Conservation (phyloP, 2,113 vertebrate species). For the Bettongia penicillata region DNA sequence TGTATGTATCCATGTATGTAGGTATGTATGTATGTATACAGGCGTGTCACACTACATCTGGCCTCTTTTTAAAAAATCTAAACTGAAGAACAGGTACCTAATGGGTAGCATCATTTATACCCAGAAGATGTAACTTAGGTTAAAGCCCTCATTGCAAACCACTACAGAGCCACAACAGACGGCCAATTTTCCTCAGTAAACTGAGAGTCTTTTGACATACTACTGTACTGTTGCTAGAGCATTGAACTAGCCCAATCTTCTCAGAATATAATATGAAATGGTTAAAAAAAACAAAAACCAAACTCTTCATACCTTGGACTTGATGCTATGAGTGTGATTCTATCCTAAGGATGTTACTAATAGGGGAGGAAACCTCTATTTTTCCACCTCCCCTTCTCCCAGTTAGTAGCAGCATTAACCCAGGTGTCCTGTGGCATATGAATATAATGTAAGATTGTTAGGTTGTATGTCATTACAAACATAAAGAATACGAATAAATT, state of each 20-base stretch:
- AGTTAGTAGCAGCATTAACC: not conserved
- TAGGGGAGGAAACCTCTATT: not conserved
- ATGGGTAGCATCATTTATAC: not conserved
- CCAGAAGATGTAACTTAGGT: not conserved
- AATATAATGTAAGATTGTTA: not conserved
- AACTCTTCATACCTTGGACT: not conserved
- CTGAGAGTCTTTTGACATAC: not conserved
- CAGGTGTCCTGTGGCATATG: not conserved
- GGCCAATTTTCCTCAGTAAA: not conserved
- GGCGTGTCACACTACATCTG: not conserved
- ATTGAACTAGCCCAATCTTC: not conserved
- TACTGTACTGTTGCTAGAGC: not conserved
- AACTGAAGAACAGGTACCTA: not conserved
- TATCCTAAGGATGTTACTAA: not conserved
- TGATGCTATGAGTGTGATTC: not conserved
- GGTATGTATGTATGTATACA: no score
- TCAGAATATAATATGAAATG: not conserved
- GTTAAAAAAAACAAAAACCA: not conserved
- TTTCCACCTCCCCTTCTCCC: not conserved
- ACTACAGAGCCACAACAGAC: not conserved
- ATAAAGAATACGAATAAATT: not conserved
- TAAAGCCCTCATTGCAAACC: not conserved
- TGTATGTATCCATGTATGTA: no score
- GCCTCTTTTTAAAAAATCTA: not conserved
- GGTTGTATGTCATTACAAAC: not conserved